These are phyloP conservation scores for Ornithoptera alexandrae DNA, from an alignment of 2,888 invertebrate genomes.

Conservation along the genomic window DNA sequence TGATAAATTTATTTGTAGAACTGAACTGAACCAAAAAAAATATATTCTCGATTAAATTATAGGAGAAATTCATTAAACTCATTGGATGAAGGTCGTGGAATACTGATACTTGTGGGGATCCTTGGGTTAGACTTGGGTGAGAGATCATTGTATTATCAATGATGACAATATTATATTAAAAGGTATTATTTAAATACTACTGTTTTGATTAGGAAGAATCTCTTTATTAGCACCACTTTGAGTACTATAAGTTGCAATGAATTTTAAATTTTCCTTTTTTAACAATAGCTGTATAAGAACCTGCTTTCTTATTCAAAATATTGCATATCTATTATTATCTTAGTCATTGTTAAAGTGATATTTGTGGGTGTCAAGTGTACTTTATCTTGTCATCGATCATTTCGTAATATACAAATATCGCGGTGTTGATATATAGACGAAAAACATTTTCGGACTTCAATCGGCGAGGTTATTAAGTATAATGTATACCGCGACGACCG, in stretches of 20 bases:
- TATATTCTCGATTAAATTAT: no score
- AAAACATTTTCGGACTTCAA: not conserved
- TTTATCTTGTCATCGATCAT: constrained; percentile 14
- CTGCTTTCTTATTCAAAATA: constrained; percentile 12
- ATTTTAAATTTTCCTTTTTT: no score
- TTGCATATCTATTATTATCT: constrained; percentile 18
- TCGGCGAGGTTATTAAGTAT: not conserved
- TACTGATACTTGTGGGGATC: no score
- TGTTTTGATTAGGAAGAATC: no score
- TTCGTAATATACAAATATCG: constrained; percentile 2
- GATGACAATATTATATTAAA: no score
- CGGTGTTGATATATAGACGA: not conserved
- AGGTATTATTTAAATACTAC: no score
- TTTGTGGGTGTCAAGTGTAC: constrained; percentile 19
- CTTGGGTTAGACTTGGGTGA: no score
- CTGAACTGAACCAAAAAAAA: no score
- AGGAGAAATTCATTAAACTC: no score
- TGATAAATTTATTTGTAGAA: no score
- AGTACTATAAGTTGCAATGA: not conserved
- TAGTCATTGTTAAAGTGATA: constrained; percentile 1
- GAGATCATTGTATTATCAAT: no score
- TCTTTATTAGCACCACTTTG: not conserved
- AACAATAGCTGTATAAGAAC: not conserved
- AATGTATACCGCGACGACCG: not conserved
- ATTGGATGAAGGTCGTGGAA: no score